These are phyloP conservation scores for Monopterus albus DNA, from an alignment of 2,113 vertebrate genomes.

Conservation along the genomic window DNA sequence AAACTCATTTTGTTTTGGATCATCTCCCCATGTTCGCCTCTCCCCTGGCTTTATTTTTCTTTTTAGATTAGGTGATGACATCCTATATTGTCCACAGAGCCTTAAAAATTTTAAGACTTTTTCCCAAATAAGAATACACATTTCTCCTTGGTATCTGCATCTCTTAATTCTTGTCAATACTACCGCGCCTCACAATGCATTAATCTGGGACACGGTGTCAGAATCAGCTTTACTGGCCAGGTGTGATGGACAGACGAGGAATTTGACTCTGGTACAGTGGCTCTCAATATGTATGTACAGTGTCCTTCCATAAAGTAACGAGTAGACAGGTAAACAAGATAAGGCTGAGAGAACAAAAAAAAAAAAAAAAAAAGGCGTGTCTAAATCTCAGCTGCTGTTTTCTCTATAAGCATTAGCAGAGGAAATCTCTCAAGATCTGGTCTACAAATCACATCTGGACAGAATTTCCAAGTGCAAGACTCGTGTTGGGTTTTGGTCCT, in stretches of 20 bases:
- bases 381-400: slow-evolving; percentile 10
- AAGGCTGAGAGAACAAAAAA: no score
- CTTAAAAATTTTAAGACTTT: not conserved
- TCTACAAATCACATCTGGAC: not conserved
- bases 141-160: not conserved
- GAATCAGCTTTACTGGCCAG: no score
- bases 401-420: not conserved
- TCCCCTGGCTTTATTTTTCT: no score
- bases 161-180: not conserved
- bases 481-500: not conserved
- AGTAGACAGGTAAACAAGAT: no score
- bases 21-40: no score
- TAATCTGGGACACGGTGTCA: slow-evolving; percentile 31
- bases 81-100: not conserved
- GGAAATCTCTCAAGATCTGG: not conserved
- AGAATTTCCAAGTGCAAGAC: not conserved
- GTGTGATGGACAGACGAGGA: no score
- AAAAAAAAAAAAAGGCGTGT: slow-evolving; percentile 18
- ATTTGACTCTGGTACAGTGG: no score
- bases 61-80: not conserved
- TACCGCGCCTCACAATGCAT: not conserved
- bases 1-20: not conserved
- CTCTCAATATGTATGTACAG: no score
- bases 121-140: not conserved
- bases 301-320: no score